Percentiles rank a stretch among this genome's conserved stretches.
Conservation (phyloP, 2,113 vertebrate genomes). For the Terrapene triunguis region DNA sequence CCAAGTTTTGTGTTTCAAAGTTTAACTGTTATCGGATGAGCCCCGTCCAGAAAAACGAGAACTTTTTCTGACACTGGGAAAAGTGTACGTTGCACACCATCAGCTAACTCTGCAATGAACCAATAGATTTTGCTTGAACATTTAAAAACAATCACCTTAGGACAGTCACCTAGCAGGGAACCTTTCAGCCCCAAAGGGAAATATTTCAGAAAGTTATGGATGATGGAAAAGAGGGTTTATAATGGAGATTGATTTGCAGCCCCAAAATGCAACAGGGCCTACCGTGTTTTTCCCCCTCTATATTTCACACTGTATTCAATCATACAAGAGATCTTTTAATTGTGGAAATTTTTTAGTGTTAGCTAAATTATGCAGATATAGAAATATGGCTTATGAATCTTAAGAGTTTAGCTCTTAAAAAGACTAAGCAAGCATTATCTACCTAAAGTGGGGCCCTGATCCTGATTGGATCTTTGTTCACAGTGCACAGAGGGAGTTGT, state of each 20-base stretch:
- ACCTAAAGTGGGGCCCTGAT: background rate
- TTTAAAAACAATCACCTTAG: background rate
- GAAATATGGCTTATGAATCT: background rate
- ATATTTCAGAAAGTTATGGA: background rate
- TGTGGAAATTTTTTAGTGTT: background rate
- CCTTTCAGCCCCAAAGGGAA: background rate
- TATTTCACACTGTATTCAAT: background rate
- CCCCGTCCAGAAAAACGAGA: background rate
- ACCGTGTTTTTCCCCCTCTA: fast-evolving
- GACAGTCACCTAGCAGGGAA: background rate
- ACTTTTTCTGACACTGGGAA: background rate
- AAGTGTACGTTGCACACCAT: background rate
- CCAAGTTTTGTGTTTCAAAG: background rate
- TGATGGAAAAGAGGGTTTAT: background rate
- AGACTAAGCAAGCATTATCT: background rate
- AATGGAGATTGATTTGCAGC: background rate
- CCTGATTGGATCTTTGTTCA: background rate
- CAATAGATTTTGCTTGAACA: background rate
- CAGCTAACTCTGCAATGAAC: background rate
- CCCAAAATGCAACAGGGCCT: background rate
- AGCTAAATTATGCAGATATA: background rate
- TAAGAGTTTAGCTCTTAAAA: background rate
- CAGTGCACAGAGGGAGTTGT: background rate
- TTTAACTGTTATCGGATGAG: background rate
- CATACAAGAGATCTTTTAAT: background rate